A percentile compares a stretch with the other conserved stretches of the same genome.
Evolutionary conservation across 2,113 vertebrate species (phyloP).

Genomic region (Eptesicus fuscus): DNA sequence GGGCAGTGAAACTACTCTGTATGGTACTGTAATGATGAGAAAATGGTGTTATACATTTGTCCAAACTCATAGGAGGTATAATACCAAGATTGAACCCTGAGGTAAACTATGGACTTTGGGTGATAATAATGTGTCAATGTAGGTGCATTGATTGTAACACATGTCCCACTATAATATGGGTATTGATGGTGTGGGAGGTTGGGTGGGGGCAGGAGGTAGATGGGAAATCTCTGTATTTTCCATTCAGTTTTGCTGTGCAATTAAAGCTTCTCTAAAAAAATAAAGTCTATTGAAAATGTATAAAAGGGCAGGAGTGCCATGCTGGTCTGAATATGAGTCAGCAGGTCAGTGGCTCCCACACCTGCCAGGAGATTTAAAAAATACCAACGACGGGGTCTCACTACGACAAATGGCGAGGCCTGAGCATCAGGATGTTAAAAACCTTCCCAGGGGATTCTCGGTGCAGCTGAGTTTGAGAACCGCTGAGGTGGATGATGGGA

Average conservation of each 20-base stretch:
- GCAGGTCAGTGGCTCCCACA: background rate
- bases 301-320: background rate
- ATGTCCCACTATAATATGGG: rapidly evolving
- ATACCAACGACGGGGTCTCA: background rate
- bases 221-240: background rate
- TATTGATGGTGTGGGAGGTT: rapidly evolving
- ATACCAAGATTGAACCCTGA: too few relatives aligned
- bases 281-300: background rate
- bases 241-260: background rate
- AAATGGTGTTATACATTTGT: background rate
- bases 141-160: background rate
- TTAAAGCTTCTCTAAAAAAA: background rate
- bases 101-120: background rate
- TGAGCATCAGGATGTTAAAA: background rate
- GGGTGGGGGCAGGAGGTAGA: rapidly evolving
- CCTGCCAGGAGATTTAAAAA: background rate
- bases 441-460: background rate
- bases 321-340: background rate
- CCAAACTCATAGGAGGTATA: background rate
- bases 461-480: background rate
- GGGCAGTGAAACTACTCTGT: background rate
- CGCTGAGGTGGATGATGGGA: background rate
- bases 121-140: rapidly evolving
- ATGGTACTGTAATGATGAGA: too few relatives aligned
- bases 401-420: background rate